Percentiles rank a stretch among this genome's conserved stretches.
Conservation (phyloP, 2,113 vertebrate genomes). For the Cettia cetti region DNA sequence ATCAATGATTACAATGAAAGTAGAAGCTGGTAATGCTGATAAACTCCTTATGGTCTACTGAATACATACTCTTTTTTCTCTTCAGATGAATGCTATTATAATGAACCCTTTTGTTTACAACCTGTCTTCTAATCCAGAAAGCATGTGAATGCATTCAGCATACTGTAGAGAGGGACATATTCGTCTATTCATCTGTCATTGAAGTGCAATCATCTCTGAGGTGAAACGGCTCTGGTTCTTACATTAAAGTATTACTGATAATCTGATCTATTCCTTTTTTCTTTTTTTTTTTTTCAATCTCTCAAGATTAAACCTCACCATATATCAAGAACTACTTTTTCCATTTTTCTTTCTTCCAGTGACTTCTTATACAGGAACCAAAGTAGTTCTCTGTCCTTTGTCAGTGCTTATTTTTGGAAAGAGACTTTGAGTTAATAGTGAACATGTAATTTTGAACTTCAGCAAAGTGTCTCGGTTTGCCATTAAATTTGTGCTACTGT, state of each 20-base stretch:
- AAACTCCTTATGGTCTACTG: neutral
- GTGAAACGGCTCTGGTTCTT: neutral
- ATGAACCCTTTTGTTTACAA: conserved; percentile 7
- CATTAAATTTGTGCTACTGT: neutral
- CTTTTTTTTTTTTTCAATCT: neutral
- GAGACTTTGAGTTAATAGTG: neutral
- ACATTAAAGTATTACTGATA: neutral
- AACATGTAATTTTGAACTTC: neutral
- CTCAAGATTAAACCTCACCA: neutral
- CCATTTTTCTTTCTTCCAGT: neutral
- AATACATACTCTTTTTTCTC: neutral
- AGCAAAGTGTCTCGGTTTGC: neutral
- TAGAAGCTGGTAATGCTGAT: neutral
- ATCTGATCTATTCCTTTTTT: neutral
- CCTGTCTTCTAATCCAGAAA: neutral
- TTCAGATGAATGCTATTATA: neutral
- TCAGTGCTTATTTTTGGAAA: conserved; percentile 7
- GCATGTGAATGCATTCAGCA: neutral
- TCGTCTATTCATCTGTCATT: neutral
- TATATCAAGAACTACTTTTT: neutral
- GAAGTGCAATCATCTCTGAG: neutral
- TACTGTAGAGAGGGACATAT: neutral
- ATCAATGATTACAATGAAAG: neutral
- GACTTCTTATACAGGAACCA: neutral
- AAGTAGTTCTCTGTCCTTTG: neutral